Conservation (phyloP, 2,113 vertebrate species). For the Gymnarchus niloticus region DNA sequence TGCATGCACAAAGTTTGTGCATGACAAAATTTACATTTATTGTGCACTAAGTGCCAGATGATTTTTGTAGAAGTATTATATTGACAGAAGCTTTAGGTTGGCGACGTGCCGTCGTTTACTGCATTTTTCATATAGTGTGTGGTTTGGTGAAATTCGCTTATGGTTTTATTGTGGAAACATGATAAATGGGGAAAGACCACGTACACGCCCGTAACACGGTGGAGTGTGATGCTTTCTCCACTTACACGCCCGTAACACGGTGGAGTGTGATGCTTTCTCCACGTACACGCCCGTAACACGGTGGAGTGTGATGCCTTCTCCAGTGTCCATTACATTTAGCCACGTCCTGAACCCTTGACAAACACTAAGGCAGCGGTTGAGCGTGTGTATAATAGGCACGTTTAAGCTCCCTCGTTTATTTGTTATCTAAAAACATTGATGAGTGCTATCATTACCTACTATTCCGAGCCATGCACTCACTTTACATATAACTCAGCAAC, state of each 20-base stretch:
- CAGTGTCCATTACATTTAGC: not conserved
- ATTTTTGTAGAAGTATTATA: not conserved
- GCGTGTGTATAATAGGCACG: not conserved
- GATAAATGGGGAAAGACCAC: not conserved
- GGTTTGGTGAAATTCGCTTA: slow-evolving; percentile 3
- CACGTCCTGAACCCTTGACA: not conserved
- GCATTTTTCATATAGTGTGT: not conserved
- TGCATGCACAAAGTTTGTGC: not conserved
- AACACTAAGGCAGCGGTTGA: not conserved
- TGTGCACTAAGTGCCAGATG: not conserved
- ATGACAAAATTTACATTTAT: not conserved
- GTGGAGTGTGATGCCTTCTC: not conserved
- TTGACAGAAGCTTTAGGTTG: slow-evolving; percentile 7
- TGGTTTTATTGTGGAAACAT: slow-evolving; percentile 19
- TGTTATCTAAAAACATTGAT: not conserved
- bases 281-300: not conserved
- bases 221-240: not conserved
- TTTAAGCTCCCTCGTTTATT: not conserved
- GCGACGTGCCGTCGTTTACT: not conserved
- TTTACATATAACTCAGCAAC: not conserved
- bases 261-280: not conserved
- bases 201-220: not conserved
- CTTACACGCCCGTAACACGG: not conserved
- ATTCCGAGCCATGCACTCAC: not conserved
- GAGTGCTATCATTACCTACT: not conserved